Base-by-base conservation (phyloP, 2,888 invertebrate genomes). In the Selenia dentaria region DNA sequence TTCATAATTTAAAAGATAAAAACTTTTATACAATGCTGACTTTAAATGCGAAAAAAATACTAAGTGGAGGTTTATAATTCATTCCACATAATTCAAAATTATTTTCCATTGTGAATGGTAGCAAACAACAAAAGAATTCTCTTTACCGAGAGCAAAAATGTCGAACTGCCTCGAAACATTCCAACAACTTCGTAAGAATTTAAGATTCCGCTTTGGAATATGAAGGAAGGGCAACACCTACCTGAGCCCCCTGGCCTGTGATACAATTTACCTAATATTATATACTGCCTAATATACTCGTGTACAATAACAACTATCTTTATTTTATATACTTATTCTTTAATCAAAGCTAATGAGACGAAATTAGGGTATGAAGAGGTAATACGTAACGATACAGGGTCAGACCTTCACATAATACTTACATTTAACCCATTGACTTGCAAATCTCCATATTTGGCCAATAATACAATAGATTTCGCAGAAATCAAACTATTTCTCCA, bases 101-200 rank as follows among this genome's bases (percentile, higher is more conserved):
- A 55, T 54, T 62, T 69, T 61, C 42, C 59, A 59, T 62, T 67
- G 46, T 62, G 37, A 68, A 72, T 64, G 58, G 63, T 64, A 67
- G 59, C 44, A 59, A 71, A 71, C 64, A 74, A 71, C 66, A 64
- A 64, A 64, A 65, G 72, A 73, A 77, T 74, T 67, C 72, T 65
- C 68, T 70, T 70, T 67, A 62, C 56, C 47, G 61, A 52, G 59
- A 61, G 65, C 70, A 71, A 79, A 74, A 79, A 75, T 73, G 64
- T 72, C 60, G 62, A 73, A 76, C 67, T 74, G 67, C 57, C 64
- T 51, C 46, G 48, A 71, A 79, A 74, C 71, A 76, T 78, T 72
- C 62, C 56, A 65, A 72, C 62, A 71, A 74, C 70, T 78, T 59
- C 28, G 63, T 64, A 74, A 76, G 67, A 73, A 72, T 79, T 79